A percentile compares a stretch with the other conserved stretches of the same genome.
Conservation (phyloP, 1,140 invertebrate genomes). For the Lepidurus packardi region DNA sequence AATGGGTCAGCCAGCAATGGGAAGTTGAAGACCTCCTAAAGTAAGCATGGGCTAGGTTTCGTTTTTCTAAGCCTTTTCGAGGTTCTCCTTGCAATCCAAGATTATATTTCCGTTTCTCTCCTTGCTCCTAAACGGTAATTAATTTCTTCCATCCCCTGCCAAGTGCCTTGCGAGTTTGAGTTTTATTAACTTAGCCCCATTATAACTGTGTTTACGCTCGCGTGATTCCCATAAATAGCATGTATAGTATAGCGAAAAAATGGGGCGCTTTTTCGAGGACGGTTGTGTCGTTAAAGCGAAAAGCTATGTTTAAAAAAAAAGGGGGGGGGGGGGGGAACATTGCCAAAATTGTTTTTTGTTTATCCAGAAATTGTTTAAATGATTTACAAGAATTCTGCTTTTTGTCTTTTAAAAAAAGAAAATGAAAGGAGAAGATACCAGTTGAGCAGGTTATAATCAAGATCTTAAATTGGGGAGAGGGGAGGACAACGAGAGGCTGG, state of each 20-base stretch:
- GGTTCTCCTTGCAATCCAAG: neutral
- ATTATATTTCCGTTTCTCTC: neutral
- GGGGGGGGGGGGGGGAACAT: neutral
- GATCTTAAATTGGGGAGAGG: neutral
- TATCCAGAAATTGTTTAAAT: neutral
- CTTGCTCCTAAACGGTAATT: constrained; percentile 7
- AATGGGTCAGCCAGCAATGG: constrained; percentile 10
- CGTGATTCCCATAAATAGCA: neutral
- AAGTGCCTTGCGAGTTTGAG: constrained; percentile 3
- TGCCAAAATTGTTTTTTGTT: neutral
- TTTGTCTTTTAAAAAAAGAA: too few relatives aligned
- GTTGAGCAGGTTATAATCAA: neutral
- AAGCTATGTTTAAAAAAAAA: neutral
- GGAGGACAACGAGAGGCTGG: neutral
- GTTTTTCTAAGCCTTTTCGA: neutral
- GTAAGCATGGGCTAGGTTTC: neutral
- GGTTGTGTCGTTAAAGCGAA: neutral
- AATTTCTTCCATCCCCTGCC: constrained; percentile 8
- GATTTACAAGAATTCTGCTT: too few relatives aligned
- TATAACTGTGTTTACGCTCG: neutral
- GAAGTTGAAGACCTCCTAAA: constrained; percentile 30
- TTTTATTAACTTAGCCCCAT: neutral
- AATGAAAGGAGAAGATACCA: too few relatives aligned
- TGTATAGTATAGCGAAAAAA: neutral
- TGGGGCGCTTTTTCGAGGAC: neutral